Percentiles rank a stretch among this genome's conserved stretches.
These are phyloP conservation scores for Saccostrea glomerata DNA, from an alignment of 1,140 invertebrate genomes.

Conservation along the genomic window DNA sequence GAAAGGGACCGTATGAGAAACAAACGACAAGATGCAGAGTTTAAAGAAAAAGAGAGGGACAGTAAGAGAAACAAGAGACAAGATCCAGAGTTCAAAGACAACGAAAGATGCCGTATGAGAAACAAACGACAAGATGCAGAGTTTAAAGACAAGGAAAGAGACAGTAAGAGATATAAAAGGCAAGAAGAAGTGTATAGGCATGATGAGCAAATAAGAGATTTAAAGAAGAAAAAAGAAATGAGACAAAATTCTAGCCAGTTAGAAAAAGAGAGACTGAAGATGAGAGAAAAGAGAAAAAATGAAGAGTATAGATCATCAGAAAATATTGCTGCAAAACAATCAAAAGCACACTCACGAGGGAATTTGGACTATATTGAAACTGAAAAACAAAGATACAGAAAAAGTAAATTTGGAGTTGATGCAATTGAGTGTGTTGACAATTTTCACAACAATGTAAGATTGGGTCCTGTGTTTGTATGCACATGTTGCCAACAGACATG, in stretches of 20 bases:
- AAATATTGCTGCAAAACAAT: slow-evolving; percentile 2
- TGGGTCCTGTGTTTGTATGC: slow-evolving; percentile 36
- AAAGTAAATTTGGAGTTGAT: slow-evolving; percentile 27
- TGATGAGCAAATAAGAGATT: slow-evolving; percentile 40
- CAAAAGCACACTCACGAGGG: background rate
- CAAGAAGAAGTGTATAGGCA: background rate
- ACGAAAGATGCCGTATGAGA: slow-evolving; percentile 37
- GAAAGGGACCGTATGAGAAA: slow-evolving; percentile 38
- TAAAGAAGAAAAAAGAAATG: slow-evolving; percentile 44
- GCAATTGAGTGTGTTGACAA: slow-evolving; percentile 23
- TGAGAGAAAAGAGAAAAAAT: slow-evolving; percentile 40
- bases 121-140: background rate
- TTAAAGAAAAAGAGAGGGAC: background rate
- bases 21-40: background rate
- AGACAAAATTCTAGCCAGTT: slow-evolving; percentile 26
- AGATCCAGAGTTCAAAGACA: slow-evolving; percentile 21
- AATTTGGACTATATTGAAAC: slow-evolving; percentile 15
- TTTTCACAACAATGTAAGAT: slow-evolving; percentile 40
- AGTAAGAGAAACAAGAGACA: slow-evolving; percentile 26
- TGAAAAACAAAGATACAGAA: slow-evolving; percentile 26
- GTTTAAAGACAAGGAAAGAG: slow-evolving; percentile 28
- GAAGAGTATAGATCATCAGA: slow-evolving; percentile 6
- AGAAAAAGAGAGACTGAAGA: slow-evolving; percentile 36
- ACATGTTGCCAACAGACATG: no score
- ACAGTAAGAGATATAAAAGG: slow-evolving; percentile 44